Conservation (phyloP, 2,888 invertebrate genomes). For the Hypselothyrea guttata region DNA sequence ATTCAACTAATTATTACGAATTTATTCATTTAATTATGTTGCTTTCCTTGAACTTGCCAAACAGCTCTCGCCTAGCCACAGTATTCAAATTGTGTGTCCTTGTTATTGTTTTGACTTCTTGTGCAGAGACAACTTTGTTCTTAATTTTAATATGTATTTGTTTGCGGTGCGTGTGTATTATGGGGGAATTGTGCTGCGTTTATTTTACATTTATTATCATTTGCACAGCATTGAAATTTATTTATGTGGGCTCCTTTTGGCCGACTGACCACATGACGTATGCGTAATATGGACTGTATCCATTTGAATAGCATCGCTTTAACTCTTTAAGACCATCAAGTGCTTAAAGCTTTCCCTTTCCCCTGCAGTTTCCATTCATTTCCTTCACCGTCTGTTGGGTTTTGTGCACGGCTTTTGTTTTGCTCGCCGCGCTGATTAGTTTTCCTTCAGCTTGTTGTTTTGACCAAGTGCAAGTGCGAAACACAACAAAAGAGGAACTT, state of each 20-base stretch:
- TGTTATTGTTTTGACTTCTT: slow-evolving; percentile 78
- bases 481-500: slow-evolving; percentile 28
- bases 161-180: slow-evolving; percentile 1
- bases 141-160: slow-evolving; percentile 61
- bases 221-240: slow-evolving; percentile 73
- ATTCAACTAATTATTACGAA: neutral
- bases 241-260: slow-evolving; percentile 45
- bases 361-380: slow-evolving; percentile 14
- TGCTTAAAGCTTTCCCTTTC: neutral
- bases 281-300: slow-evolving; percentile 34
- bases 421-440: slow-evolving; percentile 63
- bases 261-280: slow-evolving; percentile 50
- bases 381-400: slow-evolving; percentile 13
- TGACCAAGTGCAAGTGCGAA: slow-evolving; percentile 38
- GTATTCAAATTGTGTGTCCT: slow-evolving; percentile 57
- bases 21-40: neutral
- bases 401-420: slow-evolving; percentile 54
- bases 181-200: slow-evolving; percentile 59
- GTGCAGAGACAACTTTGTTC: slow-evolving; percentile 60
- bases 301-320: slow-evolving; percentile 16
- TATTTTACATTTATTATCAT: slow-evolving; percentile 77
- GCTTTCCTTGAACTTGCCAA: neutral
- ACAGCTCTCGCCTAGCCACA: slow-evolving; percentile 34
- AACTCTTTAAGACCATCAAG: slow-evolving; percentile 45
- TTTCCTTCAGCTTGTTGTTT: slow-evolving; percentile 55